Evolutionary conservation across 2,888 invertebrate species (phyloP), one percentile per base, ranked within the genome.

Genomic region (Keiferia lycopersicella): DNA sequence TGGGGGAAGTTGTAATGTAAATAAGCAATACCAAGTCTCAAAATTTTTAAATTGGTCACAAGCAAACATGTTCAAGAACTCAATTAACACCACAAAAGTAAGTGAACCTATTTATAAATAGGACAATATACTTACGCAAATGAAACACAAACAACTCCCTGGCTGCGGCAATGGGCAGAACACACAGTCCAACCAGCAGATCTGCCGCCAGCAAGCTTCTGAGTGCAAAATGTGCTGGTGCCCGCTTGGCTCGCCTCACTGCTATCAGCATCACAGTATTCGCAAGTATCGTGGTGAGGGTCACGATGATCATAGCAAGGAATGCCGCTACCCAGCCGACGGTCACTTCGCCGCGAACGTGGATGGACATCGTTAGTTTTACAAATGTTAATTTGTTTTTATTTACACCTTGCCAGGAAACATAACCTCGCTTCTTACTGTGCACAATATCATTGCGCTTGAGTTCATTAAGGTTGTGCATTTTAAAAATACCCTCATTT

Each of bases 121-220:
- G 14, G 22, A 56, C 11, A 16, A 56, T 16, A 61, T 50, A 81
- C 88, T 84, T 63, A 90, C 91, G 75, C 39, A 91, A 73, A 34
- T 84, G 82, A 71, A 90, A 86, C n/a, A 89, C 84, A 62, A 92
- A 91, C n/a, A 94, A 82, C 71, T 94, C 94, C 64, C 93, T 83
- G 0, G 87, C 87, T 1, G 93, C 93, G 0, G 93, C 93, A 1
- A 94, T 81, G 0, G 94, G 94, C 53, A 93, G 78, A 16, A 94
- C 93, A 3, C 91, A 87, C 0, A 84, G 45, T 0, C 92, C 95
- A 1, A 95, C 87, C 61, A 95, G 81, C 34, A 95, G 80, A 73
- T 95, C 95, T 1, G 95, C 95, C 0, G 92, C 86, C 0, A 95
- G 95, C 66, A 95, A 79, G 69, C 95, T 95, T 1, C 93, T 94